Conservation (phyloP, 2,113 vertebrate genomes). For the Hypanus sabinus region DNA sequence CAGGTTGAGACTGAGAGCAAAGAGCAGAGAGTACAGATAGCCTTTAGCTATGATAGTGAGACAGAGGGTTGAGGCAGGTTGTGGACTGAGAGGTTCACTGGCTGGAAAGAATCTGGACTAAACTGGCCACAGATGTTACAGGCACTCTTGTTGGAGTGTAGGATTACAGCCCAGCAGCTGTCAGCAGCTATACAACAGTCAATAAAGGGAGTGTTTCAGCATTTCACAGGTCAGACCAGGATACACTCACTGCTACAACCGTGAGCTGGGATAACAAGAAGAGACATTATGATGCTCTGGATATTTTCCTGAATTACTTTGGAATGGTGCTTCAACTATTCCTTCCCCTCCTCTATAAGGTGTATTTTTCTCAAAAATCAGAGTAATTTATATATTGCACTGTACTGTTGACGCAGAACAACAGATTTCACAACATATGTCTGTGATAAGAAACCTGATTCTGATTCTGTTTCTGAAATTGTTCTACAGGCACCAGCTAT, state of each 20-base stretch:
- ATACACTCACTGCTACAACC: neutral
- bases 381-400: too few relatives aligned
- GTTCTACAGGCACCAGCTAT: neutral
- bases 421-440: too few relatives aligned
- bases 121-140: neutral
- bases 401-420: too few relatives aligned
- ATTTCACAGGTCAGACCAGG: neutral
- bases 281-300: neutral
- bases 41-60: too few relatives aligned
- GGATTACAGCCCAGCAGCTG: neutral
- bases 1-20: too few relatives aligned
- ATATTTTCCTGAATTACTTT: neutral
- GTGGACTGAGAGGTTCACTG: neutral
- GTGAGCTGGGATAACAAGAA: neutral
- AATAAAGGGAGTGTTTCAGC: neutral
- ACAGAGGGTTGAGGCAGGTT: neutral
- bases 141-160: neutral
- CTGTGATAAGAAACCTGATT: too few relatives aligned
- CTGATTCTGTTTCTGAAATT: neutral
- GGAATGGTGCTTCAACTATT: neutral
- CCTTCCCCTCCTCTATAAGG: too few relatives aligned
- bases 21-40: too few relatives aligned
- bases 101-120: neutral
- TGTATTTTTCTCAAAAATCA: too few relatives aligned
- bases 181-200: neutral